phyloP scores from a whole-genome alignment of 2,888 invertebrate species.

The Eupithecia subfuscata region DNA sequence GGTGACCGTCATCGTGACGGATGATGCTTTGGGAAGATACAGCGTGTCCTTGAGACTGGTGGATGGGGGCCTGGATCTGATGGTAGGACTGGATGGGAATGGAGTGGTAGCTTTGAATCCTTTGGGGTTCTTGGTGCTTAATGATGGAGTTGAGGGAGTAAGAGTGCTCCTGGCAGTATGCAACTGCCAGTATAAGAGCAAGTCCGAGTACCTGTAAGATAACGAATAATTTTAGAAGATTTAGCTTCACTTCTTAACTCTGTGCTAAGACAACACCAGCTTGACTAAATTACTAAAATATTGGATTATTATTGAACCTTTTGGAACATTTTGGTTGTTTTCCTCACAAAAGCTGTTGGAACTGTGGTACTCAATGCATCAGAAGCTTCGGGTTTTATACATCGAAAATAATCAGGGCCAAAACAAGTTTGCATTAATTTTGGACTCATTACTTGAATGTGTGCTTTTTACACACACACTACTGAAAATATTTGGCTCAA shows the following conservation, averaged over 20 bases:
- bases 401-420: constrained; percentile 50
- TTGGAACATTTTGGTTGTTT: constrained; percentile 55
- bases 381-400: constrained; percentile 62
- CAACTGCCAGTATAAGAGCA: constrained; percentile 47
- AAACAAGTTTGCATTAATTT: constrained; percentile 58
- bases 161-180: constrained; percentile 56
- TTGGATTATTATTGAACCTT: constrained; percentile 29
- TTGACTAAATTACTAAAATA: background rate
- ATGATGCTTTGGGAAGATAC: constrained; percentile 59
- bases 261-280: background rate
- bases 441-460: constrained; percentile 47
- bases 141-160: constrained; percentile 56
- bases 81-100: constrained; percentile 39
- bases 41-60: constrained; percentile 51
- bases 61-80: constrained; percentile 35
- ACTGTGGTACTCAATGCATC: constrained; percentile 52
- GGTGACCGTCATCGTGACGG: constrained; percentile 47
- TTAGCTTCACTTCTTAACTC: background rate
- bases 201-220: constrained; percentile 51
- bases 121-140: constrained; percentile 59
- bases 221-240: background rate
- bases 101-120: constrained; percentile 46
- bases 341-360: constrained; percentile 51
- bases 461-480: constrained; percentile 48
- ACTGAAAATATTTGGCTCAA: constrained; percentile 53